Base-by-base conservation (phyloP, 2,797 vertebrate genomes). In the Hydrolagus colliei region DNA sequence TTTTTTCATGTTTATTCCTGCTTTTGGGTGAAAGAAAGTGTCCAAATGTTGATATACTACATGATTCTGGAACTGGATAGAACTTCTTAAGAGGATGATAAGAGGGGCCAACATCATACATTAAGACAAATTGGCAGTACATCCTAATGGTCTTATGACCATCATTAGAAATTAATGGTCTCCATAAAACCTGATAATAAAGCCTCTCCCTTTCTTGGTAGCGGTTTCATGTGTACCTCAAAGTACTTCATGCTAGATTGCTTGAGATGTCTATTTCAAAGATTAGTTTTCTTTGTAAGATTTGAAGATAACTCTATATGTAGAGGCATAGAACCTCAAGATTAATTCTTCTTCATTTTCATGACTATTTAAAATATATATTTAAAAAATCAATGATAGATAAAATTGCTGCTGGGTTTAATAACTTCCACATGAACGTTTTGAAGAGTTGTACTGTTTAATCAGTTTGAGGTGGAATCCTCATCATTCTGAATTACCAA, bases 141-240 rank as follows among this genome's bases (percentile, higher is more conserved):
- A 20, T 77, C 8, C 59, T 8, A 61, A 7, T 76, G 41, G 9
- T 76, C 35, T 59, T 59, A 59, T 77, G 16, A 59, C 14, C n/a
- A n/a, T 76, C 74, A 76, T 52, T 75, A 14, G 16, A 18, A 75
- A 75, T 52, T 75, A 18, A 75, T 18, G 73, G 14, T 75, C 7
- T 77, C 52, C 52, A 61, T 77, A 77, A 77, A 77, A 77, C 52
- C 59, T 13, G 68, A 73, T 35, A 73, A 32, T 73, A 77, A 52
- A 35, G 7, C 0, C 63, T 9, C 35, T 32, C 12, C 22, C 41
- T 62, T 63, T 63, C 59, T 22, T 62, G 35, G n/a, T 78, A 18
- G 62, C 59, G 7, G 10, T 78, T 22, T 63, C 62, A 80, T 22
- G 13, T 80, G 13, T 63, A 14, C 12, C 22, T 22, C 59, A 12